phyloP scores from a whole-genome alignment of 1,140 invertebrate species.

The Atopsyche davidsoni region DNA sequence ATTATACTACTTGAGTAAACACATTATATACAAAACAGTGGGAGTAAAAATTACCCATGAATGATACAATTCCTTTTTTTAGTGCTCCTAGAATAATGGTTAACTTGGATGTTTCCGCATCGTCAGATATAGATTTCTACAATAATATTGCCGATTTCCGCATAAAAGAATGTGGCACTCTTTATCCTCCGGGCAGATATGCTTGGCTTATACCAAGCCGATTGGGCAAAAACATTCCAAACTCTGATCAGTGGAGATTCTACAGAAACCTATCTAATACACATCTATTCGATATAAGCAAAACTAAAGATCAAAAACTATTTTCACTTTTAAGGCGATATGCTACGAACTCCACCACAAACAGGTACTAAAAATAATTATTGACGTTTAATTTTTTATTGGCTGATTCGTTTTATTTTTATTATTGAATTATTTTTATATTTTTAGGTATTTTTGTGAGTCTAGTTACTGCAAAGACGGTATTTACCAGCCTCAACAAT shows the following conservation, averaged over 20 bases:
- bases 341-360: no score
- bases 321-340: no score
- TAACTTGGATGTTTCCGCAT: slow-evolving; percentile 66
- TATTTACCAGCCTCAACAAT: slow-evolving; percentile 52
- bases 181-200: slow-evolving; percentile 59
- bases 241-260: slow-evolving; percentile 47
- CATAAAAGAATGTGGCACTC: slow-evolving; percentile 54
- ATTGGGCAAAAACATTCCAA: slow-evolving; percentile 32
- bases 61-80: slow-evolving; percentile 22
- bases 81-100: slow-evolving; percentile 57
- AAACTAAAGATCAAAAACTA: neutral
- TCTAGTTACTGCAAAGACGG: slow-evolving; percentile 49
- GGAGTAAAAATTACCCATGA: neutral
- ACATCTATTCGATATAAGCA: slow-evolving; percentile 43
- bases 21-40: neutral
- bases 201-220: slow-evolving; percentile 64
- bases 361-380: neutral
- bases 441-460: slow-evolving; percentile 48
- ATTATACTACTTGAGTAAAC: no score
- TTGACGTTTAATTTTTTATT: neutral
- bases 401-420: neutral
- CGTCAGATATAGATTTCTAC: slow-evolving; percentile 51
- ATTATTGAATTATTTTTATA: no score
- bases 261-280: slow-evolving; percentile 43
- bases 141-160: slow-evolving; percentile 35